phyloP scores from a whole-genome alignment of 2,797 vertebrate species.

The Ceyx erithaca region DNA sequence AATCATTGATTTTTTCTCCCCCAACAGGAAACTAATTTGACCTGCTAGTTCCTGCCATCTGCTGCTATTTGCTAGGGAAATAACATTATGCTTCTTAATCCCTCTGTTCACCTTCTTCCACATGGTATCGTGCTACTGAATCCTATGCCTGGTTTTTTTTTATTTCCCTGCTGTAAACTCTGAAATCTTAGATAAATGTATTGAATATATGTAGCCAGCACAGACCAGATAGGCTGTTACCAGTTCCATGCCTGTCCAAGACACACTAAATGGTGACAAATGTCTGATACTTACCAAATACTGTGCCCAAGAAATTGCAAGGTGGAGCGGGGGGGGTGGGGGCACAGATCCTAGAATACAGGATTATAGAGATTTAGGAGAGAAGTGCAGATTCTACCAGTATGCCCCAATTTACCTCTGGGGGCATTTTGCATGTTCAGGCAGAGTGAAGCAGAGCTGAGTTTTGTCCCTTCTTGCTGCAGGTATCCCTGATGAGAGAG shows the following conservation, averaged over 20 bases:
- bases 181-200: not conserved
- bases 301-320: not conserved
- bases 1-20: not conserved
- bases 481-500: not conserved
- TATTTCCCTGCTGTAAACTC: not conserved
- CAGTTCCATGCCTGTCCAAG: not conserved
- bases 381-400: not conserved
- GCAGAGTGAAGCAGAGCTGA: not conserved
- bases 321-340: too few species aligned
- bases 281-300: not conserved
- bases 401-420: not conserved
- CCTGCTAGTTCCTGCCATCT: constrained; percentile 14
- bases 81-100: not conserved
- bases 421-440: not conserved
- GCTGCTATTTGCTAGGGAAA: not conserved
- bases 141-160: not conserved
- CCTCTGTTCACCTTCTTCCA: not conserved
- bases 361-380: not conserved
- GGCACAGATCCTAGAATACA: not conserved
- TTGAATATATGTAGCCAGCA: not conserved
- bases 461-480: not conserved
- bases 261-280: not conserved
- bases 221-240: not conserved
- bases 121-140: not conserved
- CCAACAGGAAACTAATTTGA: constrained; percentile 16